Percentiles rank a stretch among this genome's conserved stretches.
Evolutionary conservation across 1,140 invertebrate genomes (phyloP).

Genomic region (Parapsyche elsis): DNA sequence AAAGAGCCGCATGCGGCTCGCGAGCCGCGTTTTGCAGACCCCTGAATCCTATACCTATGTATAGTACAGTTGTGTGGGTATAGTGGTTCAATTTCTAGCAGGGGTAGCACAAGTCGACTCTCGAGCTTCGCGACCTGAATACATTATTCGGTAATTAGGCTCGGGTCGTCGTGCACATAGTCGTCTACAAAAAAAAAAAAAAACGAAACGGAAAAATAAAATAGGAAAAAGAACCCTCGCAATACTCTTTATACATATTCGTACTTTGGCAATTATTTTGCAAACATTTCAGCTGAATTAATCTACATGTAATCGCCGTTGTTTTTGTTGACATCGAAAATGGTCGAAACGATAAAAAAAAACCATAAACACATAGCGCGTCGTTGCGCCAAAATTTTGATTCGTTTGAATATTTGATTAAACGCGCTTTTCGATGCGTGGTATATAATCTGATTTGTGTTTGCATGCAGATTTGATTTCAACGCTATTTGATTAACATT

Average conservation of each 20-base stretch:
- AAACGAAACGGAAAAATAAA: not conserved
- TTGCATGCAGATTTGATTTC: too few species aligned
- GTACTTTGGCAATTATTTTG: slow-evolving; percentile 27
- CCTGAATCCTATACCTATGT: too few species aligned
- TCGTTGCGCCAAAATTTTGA: too few species aligned
- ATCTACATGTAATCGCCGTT: slow-evolving; percentile 25
- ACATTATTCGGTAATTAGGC: slow-evolving; percentile 42
- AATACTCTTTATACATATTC: not conserved
- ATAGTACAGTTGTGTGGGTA: too few species aligned
- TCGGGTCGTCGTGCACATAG: slow-evolving; percentile 13
- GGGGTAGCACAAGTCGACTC: not conserved
- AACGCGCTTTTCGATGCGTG: too few species aligned
- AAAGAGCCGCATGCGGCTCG: too few species aligned
- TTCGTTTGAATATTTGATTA: too few species aligned
- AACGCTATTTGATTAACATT: too few species aligned
- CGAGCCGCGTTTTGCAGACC: too few species aligned
- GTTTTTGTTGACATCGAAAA: not conserved
- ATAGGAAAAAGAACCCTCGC: not conserved
- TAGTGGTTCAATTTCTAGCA: not conserved
- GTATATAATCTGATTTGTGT: too few species aligned
- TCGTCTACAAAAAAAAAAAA: not conserved
- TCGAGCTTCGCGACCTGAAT: slow-evolving; percentile 21
- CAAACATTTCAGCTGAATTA: slow-evolving; percentile 24
- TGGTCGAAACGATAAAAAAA: not conserved
- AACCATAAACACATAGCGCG: too few species aligned